Conservation (phyloP, 2,113 vertebrate genomes). For the Spea bombifrons region DNA sequence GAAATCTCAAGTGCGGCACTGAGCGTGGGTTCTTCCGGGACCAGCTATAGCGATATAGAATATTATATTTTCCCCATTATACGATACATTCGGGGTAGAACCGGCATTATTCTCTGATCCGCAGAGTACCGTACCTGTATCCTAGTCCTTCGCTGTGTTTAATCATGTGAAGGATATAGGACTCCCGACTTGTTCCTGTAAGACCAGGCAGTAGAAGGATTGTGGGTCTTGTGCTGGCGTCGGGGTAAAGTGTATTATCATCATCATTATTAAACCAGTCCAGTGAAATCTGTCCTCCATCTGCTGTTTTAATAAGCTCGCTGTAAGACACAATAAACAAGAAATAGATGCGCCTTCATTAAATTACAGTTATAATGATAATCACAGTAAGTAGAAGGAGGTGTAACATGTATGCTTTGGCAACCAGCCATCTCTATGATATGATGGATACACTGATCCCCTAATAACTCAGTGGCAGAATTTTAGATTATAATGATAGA, state of each 20-base stretch:
- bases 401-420: neutral
- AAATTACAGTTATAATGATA: neutral
- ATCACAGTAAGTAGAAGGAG: no score
- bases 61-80: no score
- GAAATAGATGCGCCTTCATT: neutral
- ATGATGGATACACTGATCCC: no score
- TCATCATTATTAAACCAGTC: constrained; percentile 91
- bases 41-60: no score
- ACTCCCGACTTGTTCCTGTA: constrained; percentile 95
- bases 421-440: no score
- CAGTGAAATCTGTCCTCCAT: constrained; percentile 97
- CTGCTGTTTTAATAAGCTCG: constrained; percentile 91
- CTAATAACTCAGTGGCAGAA: no score
- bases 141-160: constrained; percentile 87
- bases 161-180: constrained; percentile 98
- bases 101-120: neutral
- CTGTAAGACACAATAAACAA: constrained; percentile 70
- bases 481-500: no score
- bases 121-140: constrained; percentile 78
- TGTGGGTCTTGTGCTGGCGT: constrained; percentile 81
- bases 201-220: constrained; percentile 89
- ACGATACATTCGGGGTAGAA: no score
- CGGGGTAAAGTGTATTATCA: constrained; percentile 72
- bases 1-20: no score
- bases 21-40: no score